Evolutionary conservation across 1,140 invertebrate species (phyloP).

Genomic region (Neuroterus valhalla): DNA sequence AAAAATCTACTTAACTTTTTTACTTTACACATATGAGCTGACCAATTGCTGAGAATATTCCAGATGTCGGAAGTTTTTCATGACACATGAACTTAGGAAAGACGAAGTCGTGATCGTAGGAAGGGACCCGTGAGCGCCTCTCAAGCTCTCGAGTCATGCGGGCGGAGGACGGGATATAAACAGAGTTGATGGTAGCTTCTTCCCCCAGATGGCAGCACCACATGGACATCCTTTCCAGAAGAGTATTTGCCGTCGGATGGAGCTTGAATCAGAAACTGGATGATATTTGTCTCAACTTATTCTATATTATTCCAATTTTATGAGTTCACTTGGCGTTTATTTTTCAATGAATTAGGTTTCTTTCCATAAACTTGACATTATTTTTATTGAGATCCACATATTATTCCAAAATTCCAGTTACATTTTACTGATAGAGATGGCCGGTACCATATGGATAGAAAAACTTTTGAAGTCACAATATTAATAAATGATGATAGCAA

Average conservation of each 20-base stretch:
- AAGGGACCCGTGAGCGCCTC: constrained; percentile 36
- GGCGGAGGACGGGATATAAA: constrained; percentile 42
- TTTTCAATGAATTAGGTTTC: too few relatives aligned
- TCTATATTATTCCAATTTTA: neutral
- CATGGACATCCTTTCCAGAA: constrained; percentile 32
- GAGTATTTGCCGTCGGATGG: neutral
- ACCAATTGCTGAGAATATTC: constrained; percentile 44
- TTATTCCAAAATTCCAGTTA: too few relatives aligned
- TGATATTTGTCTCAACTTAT: neutral
- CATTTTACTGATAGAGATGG: too few relatives aligned
- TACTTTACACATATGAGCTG: constrained; percentile 29
- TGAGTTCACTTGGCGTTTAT: neutral
- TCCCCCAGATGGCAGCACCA: constrained; percentile 49
- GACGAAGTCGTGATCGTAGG: constrained; percentile 27
- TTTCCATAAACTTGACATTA: too few relatives aligned
- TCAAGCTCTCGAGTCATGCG: constrained; percentile 38
- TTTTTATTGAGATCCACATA: too few relatives aligned
- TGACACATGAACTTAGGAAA: constrained; percentile 33
- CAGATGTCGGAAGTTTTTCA: constrained; percentile 46
- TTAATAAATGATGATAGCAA: too few relatives aligned
- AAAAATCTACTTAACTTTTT: neutral
- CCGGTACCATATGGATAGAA: too few relatives aligned
- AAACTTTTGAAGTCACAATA: too few relatives aligned
- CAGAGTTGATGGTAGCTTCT: constrained; percentile 14
- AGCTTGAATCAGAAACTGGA: neutral